These are phyloP conservation scores for Oscheius myriophilus DNA, from an alignment of 2,888 invertebrate species.

Conservation along the genomic window DNA sequence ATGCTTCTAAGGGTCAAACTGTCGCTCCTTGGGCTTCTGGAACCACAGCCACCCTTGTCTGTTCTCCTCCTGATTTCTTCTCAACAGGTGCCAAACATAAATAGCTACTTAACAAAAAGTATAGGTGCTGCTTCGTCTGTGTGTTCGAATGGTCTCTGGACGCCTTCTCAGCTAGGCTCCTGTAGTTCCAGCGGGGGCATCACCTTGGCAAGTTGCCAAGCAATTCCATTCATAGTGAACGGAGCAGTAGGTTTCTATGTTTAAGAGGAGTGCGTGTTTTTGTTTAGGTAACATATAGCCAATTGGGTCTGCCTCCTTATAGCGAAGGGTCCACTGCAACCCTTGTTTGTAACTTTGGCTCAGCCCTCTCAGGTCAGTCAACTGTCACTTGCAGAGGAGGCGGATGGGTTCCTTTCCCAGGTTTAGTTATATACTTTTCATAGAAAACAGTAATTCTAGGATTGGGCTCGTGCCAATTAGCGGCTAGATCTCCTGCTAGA, in stretches of 20 bases:
- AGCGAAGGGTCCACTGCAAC: slow-evolving; percentile 52
- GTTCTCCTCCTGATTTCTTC: slow-evolving; percentile 1
- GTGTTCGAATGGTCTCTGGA: slow-evolving; percentile 38
- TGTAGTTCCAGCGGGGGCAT: slow-evolving; percentile 25
- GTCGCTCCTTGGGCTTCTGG: slow-evolving; percentile 12
- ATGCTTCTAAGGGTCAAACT: slow-evolving; percentile 11
- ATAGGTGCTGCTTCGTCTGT: slow-evolving; percentile 4
- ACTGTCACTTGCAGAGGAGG: slow-evolving; percentile 27
- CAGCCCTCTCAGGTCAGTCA: slow-evolving; percentile 31
- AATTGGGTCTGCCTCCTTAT: slow-evolving; percentile 42
- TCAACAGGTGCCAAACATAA: not conserved
- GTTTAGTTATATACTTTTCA: not conserved
- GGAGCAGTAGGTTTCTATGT: slow-evolving; percentile 12
- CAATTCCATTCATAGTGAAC: slow-evolving; percentile 19
- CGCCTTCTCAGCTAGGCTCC: slow-evolving; percentile 40
- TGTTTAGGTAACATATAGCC: slow-evolving; percentile 36
- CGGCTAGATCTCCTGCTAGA: slow-evolving; percentile 13
- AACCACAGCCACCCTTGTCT: slow-evolving; percentile 12
- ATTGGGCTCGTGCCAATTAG: slow-evolving; percentile 19
- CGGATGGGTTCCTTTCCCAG: slow-evolving; percentile 32
- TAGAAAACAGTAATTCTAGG: slow-evolving; percentile 2
- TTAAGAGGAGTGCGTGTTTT: not conserved
- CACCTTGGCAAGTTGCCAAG: slow-evolving; percentile 14
- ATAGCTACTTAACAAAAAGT: not conserved
- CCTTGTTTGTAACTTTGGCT: slow-evolving; percentile 52